A percentile compares a stretch with the other conserved stretches of the same genome.
These are phyloP conservation scores for Lycocorax pyrrhopterus DNA, from an alignment of 2,113 vertebrate genomes.

Conservation along the genomic window DNA sequence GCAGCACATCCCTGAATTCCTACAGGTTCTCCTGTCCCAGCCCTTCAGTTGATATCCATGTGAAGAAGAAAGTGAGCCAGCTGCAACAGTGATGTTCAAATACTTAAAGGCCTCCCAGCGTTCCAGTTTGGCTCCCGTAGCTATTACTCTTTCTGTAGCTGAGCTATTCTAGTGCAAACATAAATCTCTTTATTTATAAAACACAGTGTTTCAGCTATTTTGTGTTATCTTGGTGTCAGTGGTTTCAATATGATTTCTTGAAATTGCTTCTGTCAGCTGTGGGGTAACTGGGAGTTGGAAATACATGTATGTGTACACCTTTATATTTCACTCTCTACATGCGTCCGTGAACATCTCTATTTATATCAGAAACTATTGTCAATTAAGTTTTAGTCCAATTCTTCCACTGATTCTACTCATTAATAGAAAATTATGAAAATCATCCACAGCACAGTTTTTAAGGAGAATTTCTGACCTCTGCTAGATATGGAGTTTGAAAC, in stretches of 20 bases:
- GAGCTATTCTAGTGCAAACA: not conserved
- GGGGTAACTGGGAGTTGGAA: not conserved
- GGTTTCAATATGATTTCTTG: not conserved
- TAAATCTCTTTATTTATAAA: constrained; percentile 1
- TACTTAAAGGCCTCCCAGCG: not conserved
- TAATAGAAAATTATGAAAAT: not conserved
- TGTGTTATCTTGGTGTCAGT: not conserved
- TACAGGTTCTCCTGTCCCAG: not conserved
- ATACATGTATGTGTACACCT: not conserved
- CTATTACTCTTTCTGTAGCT: not conserved
- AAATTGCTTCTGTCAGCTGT: constrained; percentile 14
- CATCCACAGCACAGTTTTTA: not conserved
- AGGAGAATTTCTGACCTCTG: not conserved
- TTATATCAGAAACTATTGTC: not conserved
- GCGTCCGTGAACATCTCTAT: fast-evolving
- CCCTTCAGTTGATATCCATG: fast-evolving
- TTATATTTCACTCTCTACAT: not conserved
- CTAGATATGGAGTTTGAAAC: not conserved
- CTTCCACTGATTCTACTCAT: not conserved
- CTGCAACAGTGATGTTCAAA: fast-evolving
- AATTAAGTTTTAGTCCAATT: not conserved
- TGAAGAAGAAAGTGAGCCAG: not conserved
- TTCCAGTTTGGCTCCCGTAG: not conserved
- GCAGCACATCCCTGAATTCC: not conserved
- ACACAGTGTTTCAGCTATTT: not conserved